Evolutionary conservation across 1,140 invertebrate genomes (phyloP).

Genomic region (Cydia fagiglandana): DNA sequence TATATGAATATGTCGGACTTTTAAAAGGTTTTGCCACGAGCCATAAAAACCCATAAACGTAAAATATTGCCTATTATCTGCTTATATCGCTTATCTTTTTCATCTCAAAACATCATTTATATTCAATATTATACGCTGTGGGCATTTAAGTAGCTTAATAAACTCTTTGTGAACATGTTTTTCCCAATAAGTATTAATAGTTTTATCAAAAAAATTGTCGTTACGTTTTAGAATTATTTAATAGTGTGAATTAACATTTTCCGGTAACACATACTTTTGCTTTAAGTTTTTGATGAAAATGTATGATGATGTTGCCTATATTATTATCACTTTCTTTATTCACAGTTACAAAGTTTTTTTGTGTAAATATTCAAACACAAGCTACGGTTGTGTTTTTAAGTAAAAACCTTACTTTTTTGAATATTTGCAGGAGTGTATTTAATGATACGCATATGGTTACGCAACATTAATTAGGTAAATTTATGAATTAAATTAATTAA

Average conservation of each 20-base stretch:
- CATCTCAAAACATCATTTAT: slow-evolving; percentile 21
- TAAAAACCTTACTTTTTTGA: too few relatives aligned
- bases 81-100: slow-evolving; percentile 18
- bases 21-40: slow-evolving; percentile 1
- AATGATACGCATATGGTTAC: too few relatives aligned
- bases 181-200: neutral
- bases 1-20: neutral
- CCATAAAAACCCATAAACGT: slow-evolving; percentile 6
- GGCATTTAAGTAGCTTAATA: slow-evolving; percentile 20
- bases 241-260: slow-evolving; percentile 5
- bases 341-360: too few relatives aligned
- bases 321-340: too few relatives aligned
- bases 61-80: neutral
- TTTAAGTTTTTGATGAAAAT: slow-evolving; percentile 2
- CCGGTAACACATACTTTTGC: neutral
- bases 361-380: too few relatives aligned
- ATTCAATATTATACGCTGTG: slow-evolving; percentile 21
- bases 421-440: too few relatives aligned
- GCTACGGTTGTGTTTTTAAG: too few relatives aligned
- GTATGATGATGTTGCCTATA: neutral
- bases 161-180: neutral
- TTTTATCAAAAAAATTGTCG: neutral
- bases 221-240: neutral
- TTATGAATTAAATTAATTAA: too few relatives aligned
- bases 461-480: too few relatives aligned